Evolutionary conservation across 2,888 invertebrate genomes (phyloP), one percentile per base, ranked within the genome.

Genomic region (Sminthurinus aureus): DNA sequence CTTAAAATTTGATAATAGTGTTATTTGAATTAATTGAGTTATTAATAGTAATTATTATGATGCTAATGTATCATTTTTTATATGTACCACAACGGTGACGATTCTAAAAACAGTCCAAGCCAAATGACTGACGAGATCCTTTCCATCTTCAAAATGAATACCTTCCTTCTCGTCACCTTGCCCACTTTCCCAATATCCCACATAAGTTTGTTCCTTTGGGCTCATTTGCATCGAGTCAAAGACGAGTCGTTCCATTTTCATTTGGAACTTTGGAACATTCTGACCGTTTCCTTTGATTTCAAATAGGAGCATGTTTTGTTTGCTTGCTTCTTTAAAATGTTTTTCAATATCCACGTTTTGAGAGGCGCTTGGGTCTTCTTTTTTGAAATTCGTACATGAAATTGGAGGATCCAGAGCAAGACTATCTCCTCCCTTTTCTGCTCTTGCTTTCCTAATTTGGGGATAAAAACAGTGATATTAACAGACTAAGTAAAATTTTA

Each of bases 91-190:
- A 50, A 96, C 94, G 0, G 96, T 96, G 78, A 95, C 95, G 81
- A 98, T 93, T 87, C 96, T 93, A 91, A 97, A 97, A n/a, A 95
- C 95, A 52, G 94, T 93, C 89, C 95, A 94, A 4, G 96, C 95
- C 0, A 94, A 94, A 88, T 95, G 94, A 90, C 94, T 95, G 88
- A 92, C 92, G 92, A 95, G 93, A 79, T 93, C 93, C 87, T 92
- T 92, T 74, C 93, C 93, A 90, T 94, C 93, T 87, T 92, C 92
- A 88, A 94, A 92, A 77, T 93, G 91, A 82, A 96, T 91, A 15
- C 93, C 92, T 66, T 93, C 93, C 84, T 93, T 84, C 24, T 84
- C 84, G 69, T 88, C 88, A 83, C 71, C 92, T 50, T 95, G 92
- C 26, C 95, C 95, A 18, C 96, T 94, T 88, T 93, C 93, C 96